phyloP scores from a whole-genome alignment of 2,888 invertebrate genomes.

The Ypsolopha sequella region DNA sequence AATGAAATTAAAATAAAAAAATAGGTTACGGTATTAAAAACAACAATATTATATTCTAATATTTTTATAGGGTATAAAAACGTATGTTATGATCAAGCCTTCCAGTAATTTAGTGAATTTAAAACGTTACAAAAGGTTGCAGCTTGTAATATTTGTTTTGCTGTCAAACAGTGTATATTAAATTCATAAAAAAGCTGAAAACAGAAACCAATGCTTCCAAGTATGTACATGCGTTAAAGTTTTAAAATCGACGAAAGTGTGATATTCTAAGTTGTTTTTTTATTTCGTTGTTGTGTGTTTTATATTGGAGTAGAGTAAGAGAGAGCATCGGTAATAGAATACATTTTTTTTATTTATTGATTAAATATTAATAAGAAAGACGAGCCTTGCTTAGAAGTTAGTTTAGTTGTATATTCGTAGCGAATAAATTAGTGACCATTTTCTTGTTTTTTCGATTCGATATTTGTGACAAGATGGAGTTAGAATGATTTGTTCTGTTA shows the following conservation, averaged over 20 bases:
- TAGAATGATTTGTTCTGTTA: neutral
- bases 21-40: constrained; percentile 30
- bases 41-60: constrained; percentile 59
- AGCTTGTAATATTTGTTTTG: constrained; percentile 56
- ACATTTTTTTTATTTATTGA: constrained; percentile 53
- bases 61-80: constrained; percentile 69
- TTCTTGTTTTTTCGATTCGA: constrained; percentile 30
- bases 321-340: constrained; percentile 38
- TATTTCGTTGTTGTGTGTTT: constrained; percentile 68
- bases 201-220: constrained; percentile 48
- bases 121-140: constrained; percentile 33
- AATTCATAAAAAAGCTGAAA: constrained; percentile 1
- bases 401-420: constrained; percentile 57
- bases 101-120: constrained; percentile 67
- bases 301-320: constrained; percentile 58
- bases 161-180: constrained; percentile 45
- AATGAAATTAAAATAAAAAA: constrained; percentile 38
- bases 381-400: constrained; percentile 68
- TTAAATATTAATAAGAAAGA: constrained; percentile 63
- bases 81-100: constrained; percentile 66
- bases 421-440: constrained; percentile 24
- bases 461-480: constrained; percentile 3
- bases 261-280: constrained; percentile 66
- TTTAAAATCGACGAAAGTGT: constrained; percentile 57
- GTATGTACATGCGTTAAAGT: constrained; percentile 32